Evolutionary conservation across 2,113 vertebrate species (phyloP).

Genomic region (Oplegnathus fasciatus): DNA sequence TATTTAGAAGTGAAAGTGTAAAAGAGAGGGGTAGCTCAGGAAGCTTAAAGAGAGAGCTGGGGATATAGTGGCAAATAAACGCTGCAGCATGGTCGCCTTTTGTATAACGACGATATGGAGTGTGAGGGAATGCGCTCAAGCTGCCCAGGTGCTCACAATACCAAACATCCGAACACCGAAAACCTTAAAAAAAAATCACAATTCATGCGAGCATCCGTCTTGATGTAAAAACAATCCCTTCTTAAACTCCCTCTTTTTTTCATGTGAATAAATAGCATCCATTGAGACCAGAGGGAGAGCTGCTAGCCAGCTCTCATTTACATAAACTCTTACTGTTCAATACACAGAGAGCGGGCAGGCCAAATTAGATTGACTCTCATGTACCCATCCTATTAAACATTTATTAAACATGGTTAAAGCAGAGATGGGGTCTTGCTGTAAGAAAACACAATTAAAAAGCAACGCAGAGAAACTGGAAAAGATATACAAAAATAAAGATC

Average conservation of each 20-base stretch:
- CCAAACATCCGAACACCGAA: background rate
- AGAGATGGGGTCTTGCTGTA: slow-evolving; percentile 35
- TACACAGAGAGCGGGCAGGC: slow-evolving; percentile 49
- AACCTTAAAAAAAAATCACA: background rate
- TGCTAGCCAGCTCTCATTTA: slow-evolving; percentile 58
- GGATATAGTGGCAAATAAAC: slow-evolving; percentile 42
- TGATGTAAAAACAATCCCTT: slow-evolving; percentile 31
- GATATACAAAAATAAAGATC: slow-evolving; percentile 20
- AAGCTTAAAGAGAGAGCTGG: slow-evolving; percentile 29
- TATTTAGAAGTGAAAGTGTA: slow-evolving; percentile 47
- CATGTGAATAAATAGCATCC: slow-evolving; percentile 44
- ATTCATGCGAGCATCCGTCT: background rate
- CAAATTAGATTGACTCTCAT: slow-evolving; percentile 70
- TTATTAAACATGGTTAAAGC: slow-evolving; percentile 73
- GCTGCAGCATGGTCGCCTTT: slow-evolving; percentile 11
- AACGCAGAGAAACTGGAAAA: slow-evolving; percentile 17
- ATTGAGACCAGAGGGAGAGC: slow-evolving; percentile 53
- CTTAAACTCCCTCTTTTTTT: slow-evolving; percentile 36
- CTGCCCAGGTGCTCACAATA: background rate
- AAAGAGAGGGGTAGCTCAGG: slow-evolving; percentile 29
- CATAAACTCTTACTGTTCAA: slow-evolving; percentile 75
- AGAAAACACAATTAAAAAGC: slow-evolving; percentile 52
- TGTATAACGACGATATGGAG: slow-evolving; percentile 14
- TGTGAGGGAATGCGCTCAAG: slow-evolving; percentile 2
- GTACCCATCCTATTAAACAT: slow-evolving; percentile 75